These are phyloP conservation scores for Poecilia wingei DNA, from an alignment of 2,797 vertebrate genomes.

Conservation along the genomic window DNA sequence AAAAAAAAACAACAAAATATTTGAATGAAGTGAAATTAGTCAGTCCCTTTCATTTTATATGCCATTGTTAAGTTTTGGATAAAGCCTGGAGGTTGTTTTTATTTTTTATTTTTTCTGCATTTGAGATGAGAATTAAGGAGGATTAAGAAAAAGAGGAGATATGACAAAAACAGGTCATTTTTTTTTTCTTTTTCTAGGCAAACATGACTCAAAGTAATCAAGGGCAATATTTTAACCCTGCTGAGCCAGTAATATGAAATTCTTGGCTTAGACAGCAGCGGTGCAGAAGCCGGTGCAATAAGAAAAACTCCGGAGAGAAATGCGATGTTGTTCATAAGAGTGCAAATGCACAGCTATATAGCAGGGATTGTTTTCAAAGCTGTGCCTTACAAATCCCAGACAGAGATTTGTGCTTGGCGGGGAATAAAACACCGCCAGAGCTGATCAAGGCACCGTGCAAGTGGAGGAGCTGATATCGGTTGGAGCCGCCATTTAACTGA, in stretches of 20 bases:
- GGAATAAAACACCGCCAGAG: constrained; percentile 49
- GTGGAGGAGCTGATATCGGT: constrained; percentile 36
- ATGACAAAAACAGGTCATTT: constrained; percentile 12
- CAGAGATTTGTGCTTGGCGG: constrained; percentile 33
- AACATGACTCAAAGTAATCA: constrained; percentile 32
- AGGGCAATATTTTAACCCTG: constrained; percentile 31
- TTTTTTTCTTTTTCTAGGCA: constrained; percentile 7
- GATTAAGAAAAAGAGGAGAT: constrained; percentile 5
- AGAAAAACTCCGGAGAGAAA: constrained; percentile 55
- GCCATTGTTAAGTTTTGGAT: constrained; percentile 53
- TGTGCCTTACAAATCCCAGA: constrained; percentile 23
- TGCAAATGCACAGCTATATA: constrained; percentile 41
- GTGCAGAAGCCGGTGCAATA: constrained; percentile 43
- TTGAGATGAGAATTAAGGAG: constrained; percentile 28
- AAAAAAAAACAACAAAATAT: constrained; percentile 34
- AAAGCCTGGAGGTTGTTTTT: constrained; percentile 29
- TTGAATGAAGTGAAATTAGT: constrained; percentile 57
- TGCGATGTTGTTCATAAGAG: constrained; percentile 45
- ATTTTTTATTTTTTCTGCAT: background rate
- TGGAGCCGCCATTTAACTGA: constrained; percentile 36
- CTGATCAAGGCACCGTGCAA: constrained; percentile 29
- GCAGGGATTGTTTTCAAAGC: constrained; percentile 27
- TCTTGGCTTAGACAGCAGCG: constrained; percentile 13
- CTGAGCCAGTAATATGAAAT: constrained; percentile 39
- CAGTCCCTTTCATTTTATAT: constrained; percentile 47